A percentile compares a stretch with the other conserved stretches of the same genome.
phyloP scores from a whole-genome alignment of 1,140 invertebrate genomes.

The Nebria ingens region DNA sequence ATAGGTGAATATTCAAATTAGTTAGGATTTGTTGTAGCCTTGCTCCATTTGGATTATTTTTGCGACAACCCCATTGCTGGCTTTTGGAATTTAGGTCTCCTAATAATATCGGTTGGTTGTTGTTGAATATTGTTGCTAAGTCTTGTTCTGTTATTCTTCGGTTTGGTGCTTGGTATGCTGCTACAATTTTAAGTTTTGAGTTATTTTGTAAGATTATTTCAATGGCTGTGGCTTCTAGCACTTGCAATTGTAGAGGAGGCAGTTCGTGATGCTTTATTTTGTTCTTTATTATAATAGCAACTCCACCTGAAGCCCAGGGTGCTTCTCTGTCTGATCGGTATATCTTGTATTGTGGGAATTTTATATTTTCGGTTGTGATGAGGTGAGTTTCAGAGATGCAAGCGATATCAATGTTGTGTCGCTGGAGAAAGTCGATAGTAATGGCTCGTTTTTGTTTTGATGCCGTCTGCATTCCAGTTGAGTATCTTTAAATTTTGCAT shows the following conservation, averaged over 20 bases:
- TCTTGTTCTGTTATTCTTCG: not conserved
- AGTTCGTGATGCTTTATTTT: not conserved
- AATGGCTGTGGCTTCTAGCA: not conserved
- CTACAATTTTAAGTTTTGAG: not conserved
- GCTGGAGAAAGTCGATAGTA: not conserved
- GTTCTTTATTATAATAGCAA: not conserved
- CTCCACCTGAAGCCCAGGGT: not conserved
- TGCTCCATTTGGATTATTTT: not conserved
- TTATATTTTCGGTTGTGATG: not conserved
- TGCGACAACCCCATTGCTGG: not conserved
- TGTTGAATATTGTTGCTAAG: not conserved
- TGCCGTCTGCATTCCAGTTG: not conserved
- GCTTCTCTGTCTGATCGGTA: not conserved
- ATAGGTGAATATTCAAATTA: not conserved
- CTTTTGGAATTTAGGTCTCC: not conserved
- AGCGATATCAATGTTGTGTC: not conserved
- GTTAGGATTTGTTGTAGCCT: not conserved
- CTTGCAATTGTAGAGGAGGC: not conserved
- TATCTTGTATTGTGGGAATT: not conserved
- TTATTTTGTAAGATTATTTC: not conserved
- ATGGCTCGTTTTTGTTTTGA: not conserved
- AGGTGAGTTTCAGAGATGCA: not conserved
- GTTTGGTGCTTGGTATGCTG: not conserved
- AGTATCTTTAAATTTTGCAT: not conserved
- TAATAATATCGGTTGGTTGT: not conserved